Percentiles rank a stretch among this genome's conserved stretches.
Evolutionary conservation across 2,797 vertebrate genomes (phyloP).

Genomic region (Lerista edwardsae): DNA sequence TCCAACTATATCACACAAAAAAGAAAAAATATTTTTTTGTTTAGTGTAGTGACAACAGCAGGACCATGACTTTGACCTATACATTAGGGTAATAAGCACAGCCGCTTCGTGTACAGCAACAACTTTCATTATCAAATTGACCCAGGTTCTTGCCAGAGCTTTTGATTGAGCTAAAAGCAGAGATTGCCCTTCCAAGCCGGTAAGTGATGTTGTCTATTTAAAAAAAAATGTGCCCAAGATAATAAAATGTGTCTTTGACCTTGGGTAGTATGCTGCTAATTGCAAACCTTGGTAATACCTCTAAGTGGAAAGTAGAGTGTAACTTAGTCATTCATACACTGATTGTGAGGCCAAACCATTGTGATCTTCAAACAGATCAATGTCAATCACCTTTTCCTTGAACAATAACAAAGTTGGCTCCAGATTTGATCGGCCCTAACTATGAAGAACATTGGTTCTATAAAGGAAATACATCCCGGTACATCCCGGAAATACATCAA

Average conservation of each 20-base stretch:
- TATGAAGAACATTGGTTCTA: no score
- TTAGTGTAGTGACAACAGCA: conserved; percentile 11
- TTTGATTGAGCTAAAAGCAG: conserved; percentile 16
- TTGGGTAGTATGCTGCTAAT: conserved; percentile 7
- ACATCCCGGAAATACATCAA: no score
- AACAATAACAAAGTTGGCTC: no score
- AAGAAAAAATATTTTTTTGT: not conserved
- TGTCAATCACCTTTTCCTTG: not conserved
- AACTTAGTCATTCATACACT: not conserved
- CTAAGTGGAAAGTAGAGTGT: not conserved
- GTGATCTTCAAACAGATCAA: not conserved
- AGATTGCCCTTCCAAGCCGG: conserved; percentile 1
- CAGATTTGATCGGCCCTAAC: no score
- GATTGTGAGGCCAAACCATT: not conserved
- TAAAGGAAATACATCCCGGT: no score
- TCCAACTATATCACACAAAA: not conserved
- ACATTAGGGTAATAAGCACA: conserved; percentile 26
- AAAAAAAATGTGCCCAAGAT: not conserved
- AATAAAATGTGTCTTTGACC: conserved; percentile 21
- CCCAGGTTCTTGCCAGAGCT: conserved; percentile 18
- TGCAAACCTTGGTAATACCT: conserved; percentile 18
- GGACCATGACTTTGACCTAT: not conserved
- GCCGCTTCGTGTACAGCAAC: conserved; percentile 2
- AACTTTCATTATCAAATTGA: conserved; percentile 34
- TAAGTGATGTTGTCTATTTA: conserved; percentile 23